Evolutionary conservation across 2,888 invertebrate genomes (phyloP).

Genomic region (Tuta absoluta): DNA sequence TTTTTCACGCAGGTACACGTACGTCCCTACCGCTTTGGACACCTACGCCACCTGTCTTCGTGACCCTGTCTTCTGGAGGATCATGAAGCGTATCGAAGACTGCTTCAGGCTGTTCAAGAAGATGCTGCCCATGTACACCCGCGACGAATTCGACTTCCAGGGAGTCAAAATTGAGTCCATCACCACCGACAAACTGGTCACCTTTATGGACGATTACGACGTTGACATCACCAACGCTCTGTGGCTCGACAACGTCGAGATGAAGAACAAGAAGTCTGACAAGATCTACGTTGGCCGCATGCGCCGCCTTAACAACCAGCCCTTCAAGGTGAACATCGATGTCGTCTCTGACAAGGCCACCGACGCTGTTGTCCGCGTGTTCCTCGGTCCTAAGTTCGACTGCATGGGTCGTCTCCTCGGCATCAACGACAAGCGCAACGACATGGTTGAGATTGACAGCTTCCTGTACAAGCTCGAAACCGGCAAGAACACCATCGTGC

Average conservation of each 20-base stretch:
- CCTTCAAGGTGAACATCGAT: conserved; percentile 82
- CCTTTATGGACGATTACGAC: conserved; percentile 86
- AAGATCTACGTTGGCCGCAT: conserved; percentile 79
- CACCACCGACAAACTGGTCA: conserved; percentile 83
- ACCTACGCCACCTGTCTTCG: conserved; percentile 84
- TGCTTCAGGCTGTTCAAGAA: conserved; percentile 82
- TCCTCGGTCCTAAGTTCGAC: conserved; percentile 87
- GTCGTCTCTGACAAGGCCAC: conserved; percentile 80
- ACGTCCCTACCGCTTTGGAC: conserved; percentile 82
- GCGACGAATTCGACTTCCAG: conserved; percentile 82
- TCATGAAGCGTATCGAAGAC: conserved; percentile 83
- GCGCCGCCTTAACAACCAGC: conserved; percentile 84
- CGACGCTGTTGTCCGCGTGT: conserved; percentile 84
- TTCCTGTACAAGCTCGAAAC: conserved; percentile 83
- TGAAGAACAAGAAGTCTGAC: conserved; percentile 74
- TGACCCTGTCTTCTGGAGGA: conserved; percentile 87
- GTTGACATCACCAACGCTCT: conserved; percentile 84
- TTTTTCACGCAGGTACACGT: conserved; percentile 59
- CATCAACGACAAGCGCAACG: conserved; percentile 67
- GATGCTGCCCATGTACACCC: conserved; percentile 81
- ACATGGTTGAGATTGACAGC: conserved; percentile 74
- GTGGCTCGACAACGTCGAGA: conserved; percentile 72
- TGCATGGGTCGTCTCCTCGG: conserved; percentile 81
- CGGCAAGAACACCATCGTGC: conserved; percentile 85
- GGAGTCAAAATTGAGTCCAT: conserved; percentile 83